Base-by-base conservation (phyloP, 2,797 vertebrate genomes). In the Hybognathus amarus region DNA sequence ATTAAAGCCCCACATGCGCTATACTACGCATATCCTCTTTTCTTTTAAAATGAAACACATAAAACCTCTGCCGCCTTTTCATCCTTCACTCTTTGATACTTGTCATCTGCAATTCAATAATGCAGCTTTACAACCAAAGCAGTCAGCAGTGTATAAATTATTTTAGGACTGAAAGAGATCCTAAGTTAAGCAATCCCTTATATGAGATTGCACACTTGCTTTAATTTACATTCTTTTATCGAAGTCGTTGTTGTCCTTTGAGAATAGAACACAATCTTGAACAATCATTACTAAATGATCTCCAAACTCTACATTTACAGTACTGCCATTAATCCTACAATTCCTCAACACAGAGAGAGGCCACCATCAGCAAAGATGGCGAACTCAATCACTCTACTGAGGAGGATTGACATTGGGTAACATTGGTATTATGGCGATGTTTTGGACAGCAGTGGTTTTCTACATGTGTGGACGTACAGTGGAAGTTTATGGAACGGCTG, bases 1-100 rank as follows among this genome's bases (percentile, higher is more conserved):
- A 93, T 94, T 91, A 93, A 85, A 93, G 83, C 77, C 64, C 83
- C 79, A 81, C 85, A 63, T 86, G 79, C 76, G 56, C 85, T n/a
- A n/a, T n/a, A n/a, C n/a, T 22, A 18, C 5, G 85, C 76, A 52
- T 22, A 12, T 33, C 56, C 20, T 40, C 24, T 67, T 73, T 77
- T 54, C 30, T 56, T 71, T 47, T 78, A 30, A 79, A 83, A 83
- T 75, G 11, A 87, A 83, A 77, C 36, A 15, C 47, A 56, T 15
- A 33, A 47, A 76, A 38, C 47, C 50, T 75, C 59, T 36, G 59
- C 52, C 30, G 56, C 12, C 68, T 42, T 80, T 85, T 79, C 30
- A 85, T 56, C 36, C 27, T 54, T 89, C 88, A 89, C 84, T 87
- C 80, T 92, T 92, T 89, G 64, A 90, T 86, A 27, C 63, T 22